Evolutionary conservation across 2,113 vertebrate species (phyloP).

Genomic region (Tapirus terrestris): DNA sequence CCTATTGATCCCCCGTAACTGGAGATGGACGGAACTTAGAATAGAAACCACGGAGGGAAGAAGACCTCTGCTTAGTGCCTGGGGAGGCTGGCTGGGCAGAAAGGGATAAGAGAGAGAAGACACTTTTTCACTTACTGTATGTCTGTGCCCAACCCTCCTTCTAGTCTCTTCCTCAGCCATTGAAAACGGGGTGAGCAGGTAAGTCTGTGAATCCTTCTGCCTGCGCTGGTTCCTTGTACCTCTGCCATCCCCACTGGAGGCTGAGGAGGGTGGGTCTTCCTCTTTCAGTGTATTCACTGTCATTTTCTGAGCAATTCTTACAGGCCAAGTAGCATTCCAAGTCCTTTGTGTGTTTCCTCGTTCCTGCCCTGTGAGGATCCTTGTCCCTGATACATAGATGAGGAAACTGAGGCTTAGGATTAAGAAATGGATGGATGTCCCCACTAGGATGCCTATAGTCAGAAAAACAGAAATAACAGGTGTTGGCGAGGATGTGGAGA

Average conservation of each 20-base stretch:
- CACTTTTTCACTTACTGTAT: background rate
- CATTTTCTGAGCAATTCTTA: background rate
- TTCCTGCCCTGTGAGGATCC: background rate
- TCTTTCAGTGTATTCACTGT: fast-evolving
- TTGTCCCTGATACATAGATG: background rate
- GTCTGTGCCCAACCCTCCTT: background rate
- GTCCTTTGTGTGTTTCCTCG: background rate
- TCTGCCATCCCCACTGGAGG: fast-evolving
- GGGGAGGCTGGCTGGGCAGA: background rate
- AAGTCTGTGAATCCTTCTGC: background rate
- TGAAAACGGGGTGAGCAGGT: background rate
- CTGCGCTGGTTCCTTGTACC: fast-evolving
- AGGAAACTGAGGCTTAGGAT: background rate
- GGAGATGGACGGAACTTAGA: conserved; percentile 82
- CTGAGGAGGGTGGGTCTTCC: background rate
- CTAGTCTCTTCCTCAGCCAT: background rate
- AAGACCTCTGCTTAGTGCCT: conserved; percentile 53
- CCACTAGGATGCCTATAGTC: fast-evolving
- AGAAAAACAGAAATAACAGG: background rate
- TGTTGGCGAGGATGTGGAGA: background rate
- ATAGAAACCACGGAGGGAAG: conserved; percentile 68
- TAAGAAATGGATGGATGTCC: background rate
- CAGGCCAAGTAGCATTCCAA: fast-evolving
- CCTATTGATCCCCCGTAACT: conserved; percentile 82
- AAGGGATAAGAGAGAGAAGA: background rate